A percentile compares a stretch with the other conserved stretches of the same genome.
Evolutionary conservation across 2,888 invertebrate species (phyloP).

Genomic region (Pocota personata): DNA sequence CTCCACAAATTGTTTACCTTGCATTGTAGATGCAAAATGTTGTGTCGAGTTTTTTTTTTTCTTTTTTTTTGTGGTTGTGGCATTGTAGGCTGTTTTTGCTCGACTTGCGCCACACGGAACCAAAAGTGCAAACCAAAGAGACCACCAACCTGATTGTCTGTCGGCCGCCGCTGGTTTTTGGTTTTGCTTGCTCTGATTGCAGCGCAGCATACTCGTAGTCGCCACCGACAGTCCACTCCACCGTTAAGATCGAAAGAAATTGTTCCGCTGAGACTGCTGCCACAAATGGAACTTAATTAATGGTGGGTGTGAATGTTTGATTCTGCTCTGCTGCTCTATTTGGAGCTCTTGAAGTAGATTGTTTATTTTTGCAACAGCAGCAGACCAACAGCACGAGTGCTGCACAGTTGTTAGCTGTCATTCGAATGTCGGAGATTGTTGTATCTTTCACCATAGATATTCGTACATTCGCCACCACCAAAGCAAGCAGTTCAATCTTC

Average conservation of each 20-base stretch:
- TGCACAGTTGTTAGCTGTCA: conserved; percentile 60
- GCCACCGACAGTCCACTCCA: neutral
- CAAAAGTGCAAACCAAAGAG: conserved; percentile 46
- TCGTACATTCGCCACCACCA: conserved; percentile 11
- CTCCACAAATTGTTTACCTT: conserved; percentile 51
- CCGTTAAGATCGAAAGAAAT: conserved; percentile 44
- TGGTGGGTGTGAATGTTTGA: conserved; percentile 66
- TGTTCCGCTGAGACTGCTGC: conserved; percentile 37
- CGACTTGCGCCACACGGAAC: conserved; percentile 41
- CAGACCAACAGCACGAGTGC: neutral
- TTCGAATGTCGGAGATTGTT: conserved; percentile 42
- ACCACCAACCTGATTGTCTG: conserved; percentile 56
- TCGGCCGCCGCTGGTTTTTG: conserved; percentile 14
- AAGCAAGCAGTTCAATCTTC: conserved; percentile 16
- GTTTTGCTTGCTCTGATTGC: conserved; percentile 45
- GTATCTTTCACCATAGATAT: conserved; percentile 25
- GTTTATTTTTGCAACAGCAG: neutral
- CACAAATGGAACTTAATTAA: conserved; percentile 69
- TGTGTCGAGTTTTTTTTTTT: neutral
- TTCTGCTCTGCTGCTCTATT: conserved; percentile 43
- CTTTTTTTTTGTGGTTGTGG: neutral
- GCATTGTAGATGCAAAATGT: conserved; percentile 17
- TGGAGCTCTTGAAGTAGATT: conserved; percentile 5
- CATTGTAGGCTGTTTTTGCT: conserved; percentile 8
- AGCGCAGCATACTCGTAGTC: neutral